A percentile compares a stretch with the other conserved stretches of the same genome.
Evolutionary conservation across 2,113 vertebrate species (phyloP).

Genomic region (Oryzias curvinotus): DNA sequence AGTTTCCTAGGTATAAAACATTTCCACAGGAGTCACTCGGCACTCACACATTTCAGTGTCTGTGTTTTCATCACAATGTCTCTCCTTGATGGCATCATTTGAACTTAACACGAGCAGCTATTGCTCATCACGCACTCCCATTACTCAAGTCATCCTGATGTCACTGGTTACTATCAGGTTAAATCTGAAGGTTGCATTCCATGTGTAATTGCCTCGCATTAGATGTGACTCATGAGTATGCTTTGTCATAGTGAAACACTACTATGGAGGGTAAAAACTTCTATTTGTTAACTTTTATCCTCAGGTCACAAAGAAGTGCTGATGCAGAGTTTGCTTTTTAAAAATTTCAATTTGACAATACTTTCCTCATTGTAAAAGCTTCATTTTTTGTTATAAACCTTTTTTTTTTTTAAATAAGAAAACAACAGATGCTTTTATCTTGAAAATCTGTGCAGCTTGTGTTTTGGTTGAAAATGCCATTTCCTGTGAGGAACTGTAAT

Average conservation of each 20-base stretch:
- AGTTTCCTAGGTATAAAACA: no score
- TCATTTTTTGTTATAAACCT: accelerated
- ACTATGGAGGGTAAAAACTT: not conserved
- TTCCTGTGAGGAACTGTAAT: conserved; percentile 42
- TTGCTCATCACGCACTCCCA: conserved; percentile 17
- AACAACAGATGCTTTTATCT: not conserved
- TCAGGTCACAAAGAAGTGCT: not conserved
- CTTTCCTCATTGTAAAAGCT: not conserved
- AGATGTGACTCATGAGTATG: conserved; percentile 35
- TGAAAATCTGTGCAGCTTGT: conserved; percentile 3
- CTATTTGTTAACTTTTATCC: conserved; percentile 15
- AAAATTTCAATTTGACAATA: not conserved
- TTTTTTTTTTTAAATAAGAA: not conserved
- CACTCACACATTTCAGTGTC: not conserved
- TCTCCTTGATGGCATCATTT: conserved; percentile 16
- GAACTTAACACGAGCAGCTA: conserved; percentile 23
- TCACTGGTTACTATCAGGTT: conserved; percentile 21
- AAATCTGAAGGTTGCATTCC: conserved; percentile 21
- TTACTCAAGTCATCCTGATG: conserved; percentile 23
- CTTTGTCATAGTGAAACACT: conserved; percentile 29
- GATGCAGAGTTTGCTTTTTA: conserved; percentile 3
- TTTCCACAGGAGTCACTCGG: no score
- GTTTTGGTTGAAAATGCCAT: conserved; percentile 15
- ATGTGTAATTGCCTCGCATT: conserved; percentile 11
- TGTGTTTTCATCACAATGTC: not conserved